Conservation (phyloP, 2,113 vertebrate genomes). For the Corythoichthys haematopterus region DNA sequence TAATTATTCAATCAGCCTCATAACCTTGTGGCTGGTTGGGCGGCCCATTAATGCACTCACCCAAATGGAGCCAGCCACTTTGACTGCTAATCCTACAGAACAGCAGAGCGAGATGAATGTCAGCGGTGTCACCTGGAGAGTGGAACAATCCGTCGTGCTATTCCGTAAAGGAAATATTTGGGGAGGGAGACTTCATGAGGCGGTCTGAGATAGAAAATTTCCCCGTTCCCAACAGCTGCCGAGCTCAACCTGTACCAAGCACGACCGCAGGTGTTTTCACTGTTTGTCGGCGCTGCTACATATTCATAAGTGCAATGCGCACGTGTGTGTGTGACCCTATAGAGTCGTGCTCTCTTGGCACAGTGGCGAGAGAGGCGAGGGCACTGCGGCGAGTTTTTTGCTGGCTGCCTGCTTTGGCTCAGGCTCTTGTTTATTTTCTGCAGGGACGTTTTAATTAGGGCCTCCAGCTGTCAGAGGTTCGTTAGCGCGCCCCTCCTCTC, state of each 20-base stretch:
- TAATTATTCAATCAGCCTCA: slow-evolving; percentile 77
- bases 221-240: slow-evolving; percentile 24
- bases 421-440: slow-evolving; percentile 71
- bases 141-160: slow-evolving; percentile 30
- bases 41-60: slow-evolving; percentile 64
- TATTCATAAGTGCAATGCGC: slow-evolving; percentile 46
- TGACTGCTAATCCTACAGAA: slow-evolving; percentile 56
- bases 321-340: slow-evolving; percentile 40
- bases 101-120: slow-evolving; percentile 56
- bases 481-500: slow-evolving; percentile 73
- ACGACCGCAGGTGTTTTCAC: slow-evolving; percentile 51
- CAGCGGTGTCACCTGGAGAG: slow-evolving; percentile 47
- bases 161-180: slow-evolving; percentile 33
- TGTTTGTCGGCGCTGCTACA: slow-evolving; percentile 52
- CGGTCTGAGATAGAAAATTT: slow-evolving; percentile 19
- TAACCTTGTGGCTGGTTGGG: slow-evolving; percentile 73
- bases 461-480: slow-evolving; percentile 78
- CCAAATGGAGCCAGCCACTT: slow-evolving; percentile 62
- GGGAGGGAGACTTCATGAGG: slow-evolving; percentile 32
- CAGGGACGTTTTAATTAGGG: slow-evolving; percentile 80
- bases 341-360: slow-evolving; percentile 51
- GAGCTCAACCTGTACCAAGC: slow-evolving; percentile 49
- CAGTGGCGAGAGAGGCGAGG: slow-evolving; percentile 46
- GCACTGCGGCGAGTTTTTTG: slow-evolving; percentile 43
- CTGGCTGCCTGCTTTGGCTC: slow-evolving; percentile 67